Evolutionary conservation across 1,140 invertebrate genomes (phyloP).

Genomic region (Drosophila micromelanica): DNA sequence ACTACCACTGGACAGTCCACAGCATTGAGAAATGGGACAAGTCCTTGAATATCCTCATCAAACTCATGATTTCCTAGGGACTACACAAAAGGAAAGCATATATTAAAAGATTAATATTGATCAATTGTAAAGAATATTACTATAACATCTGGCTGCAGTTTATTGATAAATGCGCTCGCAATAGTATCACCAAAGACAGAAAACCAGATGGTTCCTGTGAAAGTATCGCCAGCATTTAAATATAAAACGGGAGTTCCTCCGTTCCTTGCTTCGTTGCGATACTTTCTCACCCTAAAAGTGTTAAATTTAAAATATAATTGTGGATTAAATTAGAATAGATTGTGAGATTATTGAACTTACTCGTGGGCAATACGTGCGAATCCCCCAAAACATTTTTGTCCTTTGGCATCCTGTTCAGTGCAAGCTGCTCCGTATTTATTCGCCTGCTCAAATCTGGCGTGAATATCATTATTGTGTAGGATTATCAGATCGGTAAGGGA

Average conservation of each 20-base stretch:
- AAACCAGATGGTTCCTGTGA: constrained; percentile 94
- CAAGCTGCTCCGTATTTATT: constrained; percentile 88
- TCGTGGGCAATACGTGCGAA: constrained; percentile 90
- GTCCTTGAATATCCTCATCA: constrained; percentile 90
- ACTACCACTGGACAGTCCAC: constrained; percentile 90
- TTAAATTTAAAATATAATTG: no score
- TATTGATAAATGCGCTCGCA: constrained; percentile 90
- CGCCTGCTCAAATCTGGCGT: constrained; percentile 92
- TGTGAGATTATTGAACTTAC: constrained; percentile 64
- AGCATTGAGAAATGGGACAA: constrained; percentile 90
- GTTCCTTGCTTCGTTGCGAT: constrained; percentile 85
- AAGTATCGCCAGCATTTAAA: constrained; percentile 95
- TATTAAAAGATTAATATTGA: background rate
- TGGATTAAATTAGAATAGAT: no score
- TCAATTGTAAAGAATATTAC: constrained; percentile 85
- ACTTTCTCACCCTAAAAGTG: constrained; percentile 85
- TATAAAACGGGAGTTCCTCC: constrained; percentile 87
- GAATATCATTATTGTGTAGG: constrained; percentile 96
- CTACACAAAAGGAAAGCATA: constrained; percentile 85
- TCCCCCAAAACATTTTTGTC: constrained; percentile 90
- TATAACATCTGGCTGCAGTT: constrained; percentile 91
- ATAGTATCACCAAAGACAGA: constrained; percentile 91
- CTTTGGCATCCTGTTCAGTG: constrained; percentile 85
- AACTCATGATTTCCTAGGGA: constrained; percentile 97
- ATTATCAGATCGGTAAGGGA: constrained; percentile 87